Conservation (phyloP, 2,888 invertebrate genomes). For the Drosophila mimetica region DNA sequence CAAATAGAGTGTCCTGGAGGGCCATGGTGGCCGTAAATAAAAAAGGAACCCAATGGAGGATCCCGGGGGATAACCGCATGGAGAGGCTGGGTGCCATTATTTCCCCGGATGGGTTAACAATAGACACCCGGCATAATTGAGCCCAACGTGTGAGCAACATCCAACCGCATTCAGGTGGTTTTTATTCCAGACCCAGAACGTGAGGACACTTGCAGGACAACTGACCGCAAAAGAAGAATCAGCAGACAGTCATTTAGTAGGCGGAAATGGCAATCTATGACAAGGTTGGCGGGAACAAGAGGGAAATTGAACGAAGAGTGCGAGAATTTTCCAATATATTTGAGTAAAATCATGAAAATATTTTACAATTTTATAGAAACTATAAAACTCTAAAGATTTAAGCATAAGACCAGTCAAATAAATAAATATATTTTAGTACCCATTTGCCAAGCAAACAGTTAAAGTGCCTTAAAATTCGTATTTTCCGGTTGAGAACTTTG, state of each 20-base stretch:
- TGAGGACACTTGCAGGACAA: conserved; percentile 7
- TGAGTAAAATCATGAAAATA: background rate
- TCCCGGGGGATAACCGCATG: conserved; percentile 3
- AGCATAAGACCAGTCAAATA: too few relatives aligned
- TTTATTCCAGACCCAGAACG: conserved; percentile 11
- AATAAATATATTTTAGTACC: too few relatives aligned
- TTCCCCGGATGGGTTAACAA: conserved; percentile 26
- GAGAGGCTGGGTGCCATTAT: conserved; percentile 22
- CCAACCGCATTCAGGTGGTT: conserved; percentile 27
- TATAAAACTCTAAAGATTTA: too few relatives aligned
- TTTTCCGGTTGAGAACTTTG: background rate
- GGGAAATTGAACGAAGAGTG: background rate
- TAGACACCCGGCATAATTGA: conserved; percentile 43
- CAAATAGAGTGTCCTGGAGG: conserved; percentile 22
- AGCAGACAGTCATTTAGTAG: background rate
- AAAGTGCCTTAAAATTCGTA: background rate
- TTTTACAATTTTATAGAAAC: background rate
- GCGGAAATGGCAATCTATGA: background rate
- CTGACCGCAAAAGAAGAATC: conserved; percentile 28
- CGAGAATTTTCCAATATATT: too few relatives aligned
- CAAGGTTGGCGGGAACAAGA: background rate
- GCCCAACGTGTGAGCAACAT: conserved; percentile 27
- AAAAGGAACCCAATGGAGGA: conserved; percentile 11
- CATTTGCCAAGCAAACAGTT: too few relatives aligned
- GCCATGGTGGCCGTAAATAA: conserved; percentile 26